A percentile compares a stretch with the other conserved stretches of the same genome.
Conservation (phyloP, 2,888 invertebrate species). For the Andrena marginata region DNA sequence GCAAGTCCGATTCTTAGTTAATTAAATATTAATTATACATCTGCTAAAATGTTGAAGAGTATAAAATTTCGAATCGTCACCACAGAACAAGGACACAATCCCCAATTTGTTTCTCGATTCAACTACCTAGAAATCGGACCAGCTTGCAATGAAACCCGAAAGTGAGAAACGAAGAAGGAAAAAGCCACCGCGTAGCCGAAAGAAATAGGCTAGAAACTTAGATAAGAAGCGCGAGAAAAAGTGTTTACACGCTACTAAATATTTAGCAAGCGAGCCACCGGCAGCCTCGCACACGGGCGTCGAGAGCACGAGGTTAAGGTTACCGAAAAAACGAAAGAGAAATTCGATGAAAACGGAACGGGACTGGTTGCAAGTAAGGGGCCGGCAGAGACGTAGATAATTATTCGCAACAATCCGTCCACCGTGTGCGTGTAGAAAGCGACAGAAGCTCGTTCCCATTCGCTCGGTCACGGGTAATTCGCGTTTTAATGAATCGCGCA, state of each 20-base stretch:
- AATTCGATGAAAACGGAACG: constrained; percentile 22
- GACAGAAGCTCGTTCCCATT: constrained; percentile 8
- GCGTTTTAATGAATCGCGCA: neutral
- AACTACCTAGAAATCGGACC: neutral
- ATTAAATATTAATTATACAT: too few relatives aligned
- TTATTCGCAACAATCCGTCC: constrained; percentile 14
- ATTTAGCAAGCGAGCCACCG: neutral
- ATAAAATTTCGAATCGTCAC: neutral
- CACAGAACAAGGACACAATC: neutral
- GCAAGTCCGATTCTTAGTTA: too few relatives aligned
- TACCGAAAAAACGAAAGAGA: constrained; percentile 38
- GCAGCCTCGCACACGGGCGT: neutral
- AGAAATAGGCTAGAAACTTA: neutral
- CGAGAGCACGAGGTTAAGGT: constrained; percentile 19
- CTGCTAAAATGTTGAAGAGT: neutral
- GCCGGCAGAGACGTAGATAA: constrained; percentile 21
- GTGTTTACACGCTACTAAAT: constrained; percentile 9
- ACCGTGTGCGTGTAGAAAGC: constrained; percentile 35
- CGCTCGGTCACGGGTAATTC: neutral
- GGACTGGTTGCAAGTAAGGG: constrained; percentile 1
- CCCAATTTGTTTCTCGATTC: neutral
- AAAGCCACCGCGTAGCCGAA: neutral
- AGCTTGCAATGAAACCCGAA: constrained; percentile 5
- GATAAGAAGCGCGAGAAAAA: constrained; percentile 10
- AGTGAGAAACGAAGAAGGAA: neutral